Percentiles rank a stretch among this genome's conserved stretches.
phyloP scores from a whole-genome alignment of 64 coral and sea anemone genomes.

The Montipora capricornis region DNA sequence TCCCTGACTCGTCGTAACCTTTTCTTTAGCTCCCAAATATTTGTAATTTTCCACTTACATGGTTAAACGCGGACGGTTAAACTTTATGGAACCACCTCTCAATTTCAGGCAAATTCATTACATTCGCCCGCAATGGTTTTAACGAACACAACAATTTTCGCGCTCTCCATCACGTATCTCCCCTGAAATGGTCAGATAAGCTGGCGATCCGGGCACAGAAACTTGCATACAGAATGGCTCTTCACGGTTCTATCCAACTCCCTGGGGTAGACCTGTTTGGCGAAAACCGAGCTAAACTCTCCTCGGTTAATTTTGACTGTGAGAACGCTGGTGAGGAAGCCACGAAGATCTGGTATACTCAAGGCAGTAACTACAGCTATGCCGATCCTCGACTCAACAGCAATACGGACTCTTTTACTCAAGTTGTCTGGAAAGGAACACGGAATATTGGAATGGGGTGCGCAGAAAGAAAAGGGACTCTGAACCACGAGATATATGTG shows the following conservation, averaged over 20 bases:
- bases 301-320: conserved; percentile 88
- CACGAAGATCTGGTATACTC: conserved; percentile 80
- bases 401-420: conserved; percentile 91
- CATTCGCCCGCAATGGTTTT: conserved; percentile 87
- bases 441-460: conserved; percentile 93
- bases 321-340: conserved; percentile 87
- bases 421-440: conserved; percentile 88
- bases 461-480: conserved; percentile 87
- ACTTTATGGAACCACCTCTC: background rate
- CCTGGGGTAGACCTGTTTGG: conserved; percentile 75
- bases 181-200: conserved; percentile 91
- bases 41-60: background rate
- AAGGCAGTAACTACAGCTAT: conserved; percentile 85
- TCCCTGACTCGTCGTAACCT: too few species aligned
- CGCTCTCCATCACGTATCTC: conserved; percentile 65
- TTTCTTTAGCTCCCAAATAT: background rate
- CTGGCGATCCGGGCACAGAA: conserved; percentile 89
- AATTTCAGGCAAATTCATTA: conserved; percentile 84
- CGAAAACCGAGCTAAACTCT: conserved; percentile 86
- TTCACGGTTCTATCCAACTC: conserved; percentile 82
- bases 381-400: conserved; percentile 84
- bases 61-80: background rate
- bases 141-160: conserved; percentile 82
- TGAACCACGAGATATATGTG: conserved; percentile 90
- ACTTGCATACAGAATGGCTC: conserved; percentile 89